Evolutionary conservation across 1,140 invertebrate species (phyloP).

Genomic region (Trachymyrmex cornetzi): DNA sequence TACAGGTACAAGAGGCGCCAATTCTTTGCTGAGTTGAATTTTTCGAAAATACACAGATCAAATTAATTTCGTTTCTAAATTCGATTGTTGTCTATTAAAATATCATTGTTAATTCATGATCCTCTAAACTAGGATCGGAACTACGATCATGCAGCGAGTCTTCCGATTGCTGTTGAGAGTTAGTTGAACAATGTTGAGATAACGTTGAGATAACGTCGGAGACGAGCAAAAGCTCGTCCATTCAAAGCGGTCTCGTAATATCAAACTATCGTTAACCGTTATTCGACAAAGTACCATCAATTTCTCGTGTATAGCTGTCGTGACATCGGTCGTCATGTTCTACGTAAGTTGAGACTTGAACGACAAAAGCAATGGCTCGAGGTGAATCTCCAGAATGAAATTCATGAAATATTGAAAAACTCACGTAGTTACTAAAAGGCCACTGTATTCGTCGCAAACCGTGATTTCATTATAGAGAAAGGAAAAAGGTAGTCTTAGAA

Average conservation of each 20-base stretch:
- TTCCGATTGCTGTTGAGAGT: conserved; percentile 54
- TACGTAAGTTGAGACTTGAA: neutral
- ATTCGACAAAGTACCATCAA: conserved; percentile 57
- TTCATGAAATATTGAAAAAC: conserved; percentile 27
- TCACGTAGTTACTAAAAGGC: conserved; percentile 4
- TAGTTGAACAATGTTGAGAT: conserved; percentile 47
- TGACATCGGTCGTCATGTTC: neutral
- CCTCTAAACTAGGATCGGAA: neutral
- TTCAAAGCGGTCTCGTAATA: conserved; percentile 54
- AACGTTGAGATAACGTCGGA: conserved; percentile 6
- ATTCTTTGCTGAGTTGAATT: conserved; percentile 74
- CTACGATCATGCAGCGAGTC: conserved; percentile 10
- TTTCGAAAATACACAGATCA: conserved; percentile 70
- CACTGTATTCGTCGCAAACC: conserved; percentile 16
- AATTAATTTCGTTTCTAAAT: conserved; percentile 65
- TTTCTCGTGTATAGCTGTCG: conserved; percentile 47
- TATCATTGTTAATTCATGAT: conserved; percentile 12
- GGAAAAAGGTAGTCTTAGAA: conserved; percentile 43
- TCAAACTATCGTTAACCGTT: conserved; percentile 63
- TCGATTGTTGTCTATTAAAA: conserved; percentile 18
- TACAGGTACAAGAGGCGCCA: conserved; percentile 60
- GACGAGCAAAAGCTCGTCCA: conserved; percentile 50
- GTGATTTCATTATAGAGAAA: conserved; percentile 30
- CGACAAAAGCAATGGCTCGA: neutral
- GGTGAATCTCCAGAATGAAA: conserved; percentile 9